Base-by-base conservation (phyloP, 2,113 vertebrate species). In the Campylomormyrus numenius region DNA sequence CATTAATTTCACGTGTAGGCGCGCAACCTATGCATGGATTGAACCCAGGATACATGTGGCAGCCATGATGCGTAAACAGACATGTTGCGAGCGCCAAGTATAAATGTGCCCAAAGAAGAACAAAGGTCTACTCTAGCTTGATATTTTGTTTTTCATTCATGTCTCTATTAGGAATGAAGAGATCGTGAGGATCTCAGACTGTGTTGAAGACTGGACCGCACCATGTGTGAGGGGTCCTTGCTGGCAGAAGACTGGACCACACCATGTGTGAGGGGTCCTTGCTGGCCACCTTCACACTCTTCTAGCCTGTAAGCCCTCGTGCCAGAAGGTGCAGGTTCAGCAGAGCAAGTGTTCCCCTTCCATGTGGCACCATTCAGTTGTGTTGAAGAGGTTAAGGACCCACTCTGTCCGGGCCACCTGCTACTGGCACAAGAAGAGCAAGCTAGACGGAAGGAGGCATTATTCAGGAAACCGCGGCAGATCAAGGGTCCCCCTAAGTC, bases 401-500 rank as follows among this genome's bases (percentile, higher is more conserved):
- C 56, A 24, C 56, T 66, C 87, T 62, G 53, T 87, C 19, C 39
- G 2, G 56, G 21, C 87, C 87, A 88, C 53, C 87, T 88, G 87
- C 87, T 56, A 46, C 56, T 19, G 1, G 53, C 52, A 56, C 35
- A 5, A 53, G 56, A 88, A 88, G 35, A 62, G 10, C 52, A n/a
- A 53, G 31, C 53, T n/a, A 15, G 21, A 39, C 52, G 87, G 87
- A 27, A 88, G 87, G 31, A 88, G 87, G 35, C 87, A 88, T 88
- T 62, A 53, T 88, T 88, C 39, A 62, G 87, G 87, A 88, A 88
- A 46, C 53, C 10, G 35, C 56, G 21, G 56, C 35, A 35, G 87
- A 88, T 87, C 85, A 53, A 87, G 85, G 27, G 19, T 24, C 24
- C 56, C 39, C 39, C 39, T 88, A 62, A 88, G 53, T 56, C 56